phyloP scores from a whole-genome alignment of 2,797 vertebrate genomes.

The Champsocephalus esox region DNA sequence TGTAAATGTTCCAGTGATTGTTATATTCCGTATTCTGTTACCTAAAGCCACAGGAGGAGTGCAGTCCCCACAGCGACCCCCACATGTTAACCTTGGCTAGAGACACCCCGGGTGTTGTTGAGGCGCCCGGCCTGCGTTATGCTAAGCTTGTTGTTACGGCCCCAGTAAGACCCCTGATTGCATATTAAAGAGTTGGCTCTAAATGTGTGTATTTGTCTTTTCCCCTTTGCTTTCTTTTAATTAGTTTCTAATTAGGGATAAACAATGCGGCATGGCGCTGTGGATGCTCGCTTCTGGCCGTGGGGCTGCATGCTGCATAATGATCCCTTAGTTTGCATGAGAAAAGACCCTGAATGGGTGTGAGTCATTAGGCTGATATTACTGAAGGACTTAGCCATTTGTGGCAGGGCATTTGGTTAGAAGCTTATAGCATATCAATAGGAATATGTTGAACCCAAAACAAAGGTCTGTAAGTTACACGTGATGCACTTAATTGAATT shows the following conservation, averaged over 20 bases:
- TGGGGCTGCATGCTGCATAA: constrained; percentile 72
- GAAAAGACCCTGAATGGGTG: constrained; percentile 69
- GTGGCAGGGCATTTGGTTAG: constrained; percentile 59
- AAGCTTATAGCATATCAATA: constrained; percentile 35
- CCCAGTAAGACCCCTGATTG: constrained; percentile 49
- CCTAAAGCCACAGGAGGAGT: neutral
- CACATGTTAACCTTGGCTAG: constrained; percentile 27
- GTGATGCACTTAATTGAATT: constrained; percentile 13
- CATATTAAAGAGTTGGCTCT: constrained; percentile 68
- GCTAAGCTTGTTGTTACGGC: constrained; percentile 69
- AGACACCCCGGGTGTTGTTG: constrained; percentile 46
- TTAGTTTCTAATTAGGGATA: constrained; percentile 83
- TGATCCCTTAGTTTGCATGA: constrained; percentile 79
- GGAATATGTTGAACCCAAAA: constrained; percentile 10
- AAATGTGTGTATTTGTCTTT: constrained; percentile 76
- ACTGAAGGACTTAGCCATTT: constrained; percentile 68
- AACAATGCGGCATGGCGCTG: constrained; percentile 60
- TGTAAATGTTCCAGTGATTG: neutral
- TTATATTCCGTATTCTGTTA: neutral
- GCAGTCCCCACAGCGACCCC: constrained; percentile 11
- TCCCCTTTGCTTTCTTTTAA: constrained; percentile 80
- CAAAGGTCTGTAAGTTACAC: constrained; percentile 32
- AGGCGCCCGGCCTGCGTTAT: constrained; percentile 39
- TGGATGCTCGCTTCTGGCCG: constrained; percentile 59
- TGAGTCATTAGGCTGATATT: constrained; percentile 72